These are phyloP conservation scores for Poecilia picta DNA, from an alignment of 2,797 vertebrate species.

Conservation along the genomic window DNA sequence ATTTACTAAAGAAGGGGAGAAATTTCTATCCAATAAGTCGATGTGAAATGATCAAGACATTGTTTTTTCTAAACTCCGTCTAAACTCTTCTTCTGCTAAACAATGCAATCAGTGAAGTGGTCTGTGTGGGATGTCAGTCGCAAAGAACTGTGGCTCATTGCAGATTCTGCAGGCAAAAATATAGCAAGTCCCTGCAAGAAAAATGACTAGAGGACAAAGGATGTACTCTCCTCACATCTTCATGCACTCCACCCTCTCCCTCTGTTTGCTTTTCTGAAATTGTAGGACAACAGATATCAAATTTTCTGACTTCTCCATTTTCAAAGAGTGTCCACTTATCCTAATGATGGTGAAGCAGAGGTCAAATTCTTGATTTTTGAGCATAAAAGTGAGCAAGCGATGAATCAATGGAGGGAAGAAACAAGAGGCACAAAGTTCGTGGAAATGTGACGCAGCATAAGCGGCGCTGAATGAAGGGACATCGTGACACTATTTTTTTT, in stretches of 20 bases:
- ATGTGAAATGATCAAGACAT: conserved; percentile 46
- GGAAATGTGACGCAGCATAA: conserved; percentile 46
- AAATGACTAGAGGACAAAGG: conserved; percentile 64
- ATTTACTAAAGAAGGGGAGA: background rate
- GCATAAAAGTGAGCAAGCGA: conserved; percentile 15
- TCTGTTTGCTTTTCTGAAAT: conserved; percentile 48
- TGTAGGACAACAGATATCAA: conserved; percentile 51
- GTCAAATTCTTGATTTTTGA: conserved; percentile 46
- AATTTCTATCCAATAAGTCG: conserved; percentile 22
- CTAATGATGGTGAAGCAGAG: conserved; percentile 57
- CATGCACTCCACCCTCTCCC: conserved; percentile 14
- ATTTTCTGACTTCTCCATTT: conserved; percentile 61
- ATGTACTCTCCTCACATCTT: conserved; percentile 27
- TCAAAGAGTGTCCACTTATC: conserved; percentile 59
- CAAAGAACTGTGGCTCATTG: conserved; percentile 71
- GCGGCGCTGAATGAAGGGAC: conserved; percentile 45
- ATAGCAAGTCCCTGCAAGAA: conserved; percentile 46
- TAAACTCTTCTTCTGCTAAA: conserved; percentile 43
- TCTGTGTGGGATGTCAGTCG: conserved; percentile 62
- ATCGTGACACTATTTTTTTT: conserved; percentile 50
- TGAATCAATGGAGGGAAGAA: conserved; percentile 12
- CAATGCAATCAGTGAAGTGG: conserved; percentile 71
- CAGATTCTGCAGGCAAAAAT: conserved; percentile 70
- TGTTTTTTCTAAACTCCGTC: conserved; percentile 10
- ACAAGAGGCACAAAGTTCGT: conserved; percentile 39